phyloP scores from a whole-genome alignment of 2,888 invertebrate genomes.

The Mechanitis mazaeus region DNA sequence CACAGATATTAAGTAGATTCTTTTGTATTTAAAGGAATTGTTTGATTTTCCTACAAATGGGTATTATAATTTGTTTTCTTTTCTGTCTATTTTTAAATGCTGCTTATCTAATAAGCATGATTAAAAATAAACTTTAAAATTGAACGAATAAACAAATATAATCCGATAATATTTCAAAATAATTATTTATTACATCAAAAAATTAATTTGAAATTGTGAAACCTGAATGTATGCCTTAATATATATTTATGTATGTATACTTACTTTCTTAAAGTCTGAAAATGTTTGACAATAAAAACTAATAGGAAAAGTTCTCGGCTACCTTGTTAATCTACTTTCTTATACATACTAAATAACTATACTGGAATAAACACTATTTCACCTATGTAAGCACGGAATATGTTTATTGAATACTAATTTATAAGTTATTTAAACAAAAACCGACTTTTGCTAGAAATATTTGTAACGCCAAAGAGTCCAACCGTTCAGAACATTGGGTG shows the following conservation, averaged over 20 bases:
- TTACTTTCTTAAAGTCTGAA: not conserved
- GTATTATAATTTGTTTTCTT: no score
- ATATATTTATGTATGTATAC: no score
- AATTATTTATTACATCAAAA: no score
- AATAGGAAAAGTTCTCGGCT: not conserved
- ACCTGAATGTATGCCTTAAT: no score
- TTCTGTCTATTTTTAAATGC: no score
- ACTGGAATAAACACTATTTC: slow-evolving; percentile 10
- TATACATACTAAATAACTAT: slow-evolving; percentile 14
- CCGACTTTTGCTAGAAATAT: slow-evolving; percentile 5
- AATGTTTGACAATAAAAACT: not conserved
- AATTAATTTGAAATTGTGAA: no score
- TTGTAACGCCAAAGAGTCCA: not conserved
- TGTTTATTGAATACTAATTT: slow-evolving; percentile 15
- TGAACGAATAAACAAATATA: no score
- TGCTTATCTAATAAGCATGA: no score
- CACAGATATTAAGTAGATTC: slow-evolving; percentile 15
- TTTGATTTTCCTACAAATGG: not conserved
- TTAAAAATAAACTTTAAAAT: no score
- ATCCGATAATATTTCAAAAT: no score
- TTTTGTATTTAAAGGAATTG: not conserved
- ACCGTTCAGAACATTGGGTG: no score
- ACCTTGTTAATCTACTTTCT: slow-evolving; percentile 5
- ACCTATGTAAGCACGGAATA: slow-evolving; percentile 7
- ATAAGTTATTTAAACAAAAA: slow-evolving; percentile 5